phyloP scores from a whole-genome alignment of 1,140 invertebrate genomes.

The Solenopsis invicta region DNA sequence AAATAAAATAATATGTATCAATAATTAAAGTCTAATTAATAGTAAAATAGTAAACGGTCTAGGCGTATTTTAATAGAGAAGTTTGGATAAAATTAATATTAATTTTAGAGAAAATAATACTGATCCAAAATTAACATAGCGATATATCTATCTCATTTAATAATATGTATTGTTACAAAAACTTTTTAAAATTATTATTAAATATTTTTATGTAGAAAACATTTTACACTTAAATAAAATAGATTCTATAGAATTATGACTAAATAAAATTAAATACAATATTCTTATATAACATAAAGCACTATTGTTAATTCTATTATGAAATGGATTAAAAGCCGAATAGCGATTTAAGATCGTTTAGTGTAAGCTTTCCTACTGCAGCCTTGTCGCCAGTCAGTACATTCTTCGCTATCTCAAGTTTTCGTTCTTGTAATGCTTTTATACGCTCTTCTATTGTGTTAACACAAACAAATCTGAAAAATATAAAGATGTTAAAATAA shows the following conservation, averaged over 20 bases:
- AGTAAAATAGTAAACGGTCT: no score
- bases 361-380: conserved; percentile 87
- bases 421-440: conserved; percentile 91
- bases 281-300: not conserved
- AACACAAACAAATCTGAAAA: conserved; percentile 91
- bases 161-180: not conserved
- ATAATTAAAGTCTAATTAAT: no score
- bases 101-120: no score
- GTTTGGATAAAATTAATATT: no score
- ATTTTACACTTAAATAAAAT: not conserved
- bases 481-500: not conserved
- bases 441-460: conserved; percentile 96
- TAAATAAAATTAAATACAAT: not conserved
- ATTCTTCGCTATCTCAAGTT: conserved; percentile 92
- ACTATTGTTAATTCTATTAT: not conserved
- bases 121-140: no score
- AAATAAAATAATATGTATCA: no score
- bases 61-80: no score
- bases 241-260: not conserved
- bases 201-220: not conserved
- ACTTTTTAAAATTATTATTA: not conserved
- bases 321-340: conserved; percentile 86
- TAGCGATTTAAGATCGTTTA: conserved; percentile 93
- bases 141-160: not conserved
- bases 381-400: conserved; percentile 90